phyloP scores from a whole-genome alignment of 2,797 vertebrate species.

The Oreochromis grahami region DNA sequence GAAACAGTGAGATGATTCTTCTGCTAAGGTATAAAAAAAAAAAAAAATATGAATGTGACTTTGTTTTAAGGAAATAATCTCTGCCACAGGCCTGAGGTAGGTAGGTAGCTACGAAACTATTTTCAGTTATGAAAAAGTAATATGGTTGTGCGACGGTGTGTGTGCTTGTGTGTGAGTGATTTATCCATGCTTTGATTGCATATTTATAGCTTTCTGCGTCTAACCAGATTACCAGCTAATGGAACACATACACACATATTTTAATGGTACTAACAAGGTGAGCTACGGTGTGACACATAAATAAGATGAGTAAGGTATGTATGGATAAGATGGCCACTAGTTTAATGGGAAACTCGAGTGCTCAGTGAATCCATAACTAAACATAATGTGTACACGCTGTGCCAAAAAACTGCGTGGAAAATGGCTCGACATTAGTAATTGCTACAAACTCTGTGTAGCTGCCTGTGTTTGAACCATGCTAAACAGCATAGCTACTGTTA shows the following conservation, averaged over 20 bases:
- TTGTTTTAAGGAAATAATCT: conserved; percentile 44
- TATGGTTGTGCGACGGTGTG: conserved; percentile 12
- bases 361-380: not conserved
- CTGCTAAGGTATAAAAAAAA: conserved; percentile 35
- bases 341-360: not conserved
- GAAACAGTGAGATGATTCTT: conserved; percentile 42
- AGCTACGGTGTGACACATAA: not conserved
- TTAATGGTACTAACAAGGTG: not conserved
- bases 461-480: not conserved
- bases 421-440: not conserved
- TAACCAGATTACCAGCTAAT: conserved; percentile 36
- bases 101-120: not conserved
- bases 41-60: conserved; percentile 23
- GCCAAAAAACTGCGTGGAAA: not conserved
- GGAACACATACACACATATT: not conserved
- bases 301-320: not conserved
- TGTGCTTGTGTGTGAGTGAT: conserved; percentile 7
- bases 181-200: conserved; percentile 50
- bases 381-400: not conserved
- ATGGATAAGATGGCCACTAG: not conserved
- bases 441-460: not conserved
- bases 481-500: not conserved
- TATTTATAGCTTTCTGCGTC: conserved; percentile 31
- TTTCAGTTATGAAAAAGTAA: conserved; percentile 49
- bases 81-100: conserved; percentile 24